A percentile compares a stretch with the other conserved stretches of the same genome.
Evolutionary conservation across 2,888 invertebrate genomes (phyloP).

Genomic region (Kryphioiulus occultus): DNA sequence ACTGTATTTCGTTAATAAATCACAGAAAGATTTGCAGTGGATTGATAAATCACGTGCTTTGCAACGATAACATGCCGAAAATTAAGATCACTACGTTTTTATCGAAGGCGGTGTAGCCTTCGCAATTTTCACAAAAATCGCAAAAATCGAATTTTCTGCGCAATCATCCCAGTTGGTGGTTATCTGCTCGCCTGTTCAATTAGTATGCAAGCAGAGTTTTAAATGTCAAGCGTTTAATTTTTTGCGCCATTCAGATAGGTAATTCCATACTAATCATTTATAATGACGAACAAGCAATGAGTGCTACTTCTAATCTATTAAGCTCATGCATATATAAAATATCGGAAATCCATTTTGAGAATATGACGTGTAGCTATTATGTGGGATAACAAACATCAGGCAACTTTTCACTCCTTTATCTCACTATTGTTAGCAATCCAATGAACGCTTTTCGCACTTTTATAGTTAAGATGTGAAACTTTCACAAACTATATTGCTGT

Average conservation of each 20-base stretch:
- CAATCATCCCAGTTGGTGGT: neutral
- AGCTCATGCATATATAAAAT: slow-evolving; percentile 40
- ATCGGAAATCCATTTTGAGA: slow-evolving; percentile 29
- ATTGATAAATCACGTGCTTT: neutral
- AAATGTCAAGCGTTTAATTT: slow-evolving; percentile 36
- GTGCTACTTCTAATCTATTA: slow-evolving; percentile 32
- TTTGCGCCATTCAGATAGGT: neutral
- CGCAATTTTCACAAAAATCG: neutral
- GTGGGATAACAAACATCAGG: neutral
- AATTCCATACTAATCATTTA: neutral
- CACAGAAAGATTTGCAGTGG: too few relatives aligned
- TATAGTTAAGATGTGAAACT: neutral
- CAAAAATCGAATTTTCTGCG: neutral
- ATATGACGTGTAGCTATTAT: slow-evolving; percentile 25
- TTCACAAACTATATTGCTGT: too few relatives aligned
- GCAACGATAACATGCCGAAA: neutral
- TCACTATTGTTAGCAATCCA: neutral
- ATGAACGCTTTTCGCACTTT: neutral
- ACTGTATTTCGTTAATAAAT: too few relatives aligned
- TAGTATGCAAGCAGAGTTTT: neutral
- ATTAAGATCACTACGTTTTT: neutral
- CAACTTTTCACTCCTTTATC: neutral
- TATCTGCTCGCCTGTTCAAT: neutral
- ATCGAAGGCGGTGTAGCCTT: neutral
- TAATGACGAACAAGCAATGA: slow-evolving; percentile 19